phyloP scores from a whole-genome alignment of 2,113 vertebrate species.

The Rhinichthys klamathensis region DNA sequence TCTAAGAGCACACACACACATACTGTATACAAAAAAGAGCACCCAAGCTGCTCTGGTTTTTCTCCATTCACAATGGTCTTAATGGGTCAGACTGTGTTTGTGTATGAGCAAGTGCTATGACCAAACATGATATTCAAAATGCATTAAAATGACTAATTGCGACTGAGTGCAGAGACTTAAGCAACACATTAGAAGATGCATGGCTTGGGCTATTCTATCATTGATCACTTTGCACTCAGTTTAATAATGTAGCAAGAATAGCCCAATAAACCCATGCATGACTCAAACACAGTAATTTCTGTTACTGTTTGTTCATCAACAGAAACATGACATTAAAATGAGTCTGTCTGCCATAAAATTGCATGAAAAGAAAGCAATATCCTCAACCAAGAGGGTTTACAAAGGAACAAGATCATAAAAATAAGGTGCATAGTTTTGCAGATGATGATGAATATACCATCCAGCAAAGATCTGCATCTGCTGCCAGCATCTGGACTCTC shows the following conservation, averaged over 20 bases:
- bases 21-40: not conserved
- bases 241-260: not conserved
- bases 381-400: not conserved
- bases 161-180: not conserved
- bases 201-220: not conserved
- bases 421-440: conserved; percentile 9
- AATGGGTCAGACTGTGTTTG: not conserved
- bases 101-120: not conserved
- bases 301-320: not conserved
- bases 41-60: not conserved
- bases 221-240: not conserved
- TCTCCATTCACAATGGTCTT: not conserved
- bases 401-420: not conserved
- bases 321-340: not conserved
- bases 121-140: not conserved
- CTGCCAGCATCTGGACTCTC: conserved; percentile 18
- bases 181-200: not conserved
- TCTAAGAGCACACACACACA: not conserved
- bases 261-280: not conserved
- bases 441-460: conserved; percentile 25
- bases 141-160: not conserved
- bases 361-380: not conserved
- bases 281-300: not conserved
- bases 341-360: not conserved
- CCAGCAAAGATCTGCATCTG: not conserved